Evolutionary conservation across 2,888 invertebrate species (phyloP).

Genomic region (Gnatocerus cornutus): DNA sequence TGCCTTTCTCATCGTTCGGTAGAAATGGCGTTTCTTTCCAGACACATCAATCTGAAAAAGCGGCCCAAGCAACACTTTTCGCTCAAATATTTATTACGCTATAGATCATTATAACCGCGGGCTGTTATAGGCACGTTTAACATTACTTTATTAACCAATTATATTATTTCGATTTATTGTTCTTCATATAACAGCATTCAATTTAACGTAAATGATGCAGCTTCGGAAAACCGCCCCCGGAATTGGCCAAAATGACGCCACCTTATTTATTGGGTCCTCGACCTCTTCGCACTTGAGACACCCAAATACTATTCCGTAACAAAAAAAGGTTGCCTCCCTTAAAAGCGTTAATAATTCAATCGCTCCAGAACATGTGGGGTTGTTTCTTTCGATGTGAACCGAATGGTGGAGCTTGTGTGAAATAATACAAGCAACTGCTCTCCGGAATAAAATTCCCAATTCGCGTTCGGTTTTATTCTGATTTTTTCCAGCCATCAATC

Average conservation of each 20-base stretch:
- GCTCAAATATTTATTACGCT: constrained; percentile 35
- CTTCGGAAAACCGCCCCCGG: constrained; percentile 23
- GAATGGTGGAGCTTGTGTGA: not conserved
- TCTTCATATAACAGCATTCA: constrained; percentile 28
- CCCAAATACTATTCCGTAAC: constrained; percentile 7
- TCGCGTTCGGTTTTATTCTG: constrained; percentile 1
- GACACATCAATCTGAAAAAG: constrained; percentile 29
- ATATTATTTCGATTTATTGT: constrained; percentile 40
- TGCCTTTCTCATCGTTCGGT: too few species aligned
- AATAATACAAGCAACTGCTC: not conserved
- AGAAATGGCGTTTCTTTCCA: constrained; percentile 20
- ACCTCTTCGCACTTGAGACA: constrained; percentile 24
- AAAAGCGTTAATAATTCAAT: constrained; percentile 39
- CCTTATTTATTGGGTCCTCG: constrained; percentile 36
- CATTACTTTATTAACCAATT: constrained; percentile 40
- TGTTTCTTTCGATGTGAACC: not conserved
- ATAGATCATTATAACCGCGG: constrained; percentile 5
- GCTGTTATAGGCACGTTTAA: constrained; percentile 21
- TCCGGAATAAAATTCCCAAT: not conserved
- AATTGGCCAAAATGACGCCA: constrained; percentile 24
- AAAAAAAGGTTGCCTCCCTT: constrained; percentile 5
- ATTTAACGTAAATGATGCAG: constrained; percentile 22
- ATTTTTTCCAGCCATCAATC: constrained; percentile 26
- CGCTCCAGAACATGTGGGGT: constrained; percentile 8
- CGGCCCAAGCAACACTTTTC: constrained; percentile 19